Evolutionary conservation across 1,140 invertebrate species (phyloP), one percentile per base, ranked within the genome.

Genomic region (Ericerus pela): DNA sequence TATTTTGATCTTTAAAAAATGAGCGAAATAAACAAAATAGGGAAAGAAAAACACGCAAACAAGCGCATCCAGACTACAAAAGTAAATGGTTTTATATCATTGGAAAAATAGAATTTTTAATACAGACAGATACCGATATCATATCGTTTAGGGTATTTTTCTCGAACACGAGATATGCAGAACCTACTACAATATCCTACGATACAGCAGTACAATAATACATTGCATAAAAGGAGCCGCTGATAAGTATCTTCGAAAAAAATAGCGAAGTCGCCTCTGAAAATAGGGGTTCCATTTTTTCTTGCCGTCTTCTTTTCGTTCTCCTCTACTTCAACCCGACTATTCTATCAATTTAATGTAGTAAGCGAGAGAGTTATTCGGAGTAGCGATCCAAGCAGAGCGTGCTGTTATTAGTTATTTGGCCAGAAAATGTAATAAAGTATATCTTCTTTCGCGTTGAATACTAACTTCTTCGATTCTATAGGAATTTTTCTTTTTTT

Each of bases 401-500:
- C 37, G 37, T 41, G 16, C 37, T 41, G 37, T 41, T 41, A 41
- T 41, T 41, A 41, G 37, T 41, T 41, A 41, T 41, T 41, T 41
- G 37, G 37, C 37, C 37, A 41, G 37, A 41, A 41, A 41, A 41
- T 41, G 37, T 41, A 41, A 41, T 41, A 41, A 41, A 41, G 37
- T 41, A 41, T 41, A 6, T 41, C n/a, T n/a, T 41, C n/a, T 10
- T 41, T 41, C 37, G 37, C 6, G 14, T 16, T 4, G 37, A 41
- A 41, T 41, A 41, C 37, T 41, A 41, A 41, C n/a, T n/a, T n/a
- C n/a, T n/a, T n/a, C n/a, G n/a, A n/a, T n/a, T n/a, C n/a, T n/a
- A n/a, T n/a, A n/a, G n/a, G n/a, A n/a, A n/a, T n/a, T n/a, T n/a
- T n/a, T n/a, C n/a, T n/a, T n/a, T n/a, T n/a, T n/a, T n/a, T n/a